A percentile compares a stretch with the other conserved stretches of the same genome.
These are phyloP conservation scores for Pantherophis vulpinus DNA, from an alignment of 2,797 vertebrate genomes.

Conservation along the genomic window DNA sequence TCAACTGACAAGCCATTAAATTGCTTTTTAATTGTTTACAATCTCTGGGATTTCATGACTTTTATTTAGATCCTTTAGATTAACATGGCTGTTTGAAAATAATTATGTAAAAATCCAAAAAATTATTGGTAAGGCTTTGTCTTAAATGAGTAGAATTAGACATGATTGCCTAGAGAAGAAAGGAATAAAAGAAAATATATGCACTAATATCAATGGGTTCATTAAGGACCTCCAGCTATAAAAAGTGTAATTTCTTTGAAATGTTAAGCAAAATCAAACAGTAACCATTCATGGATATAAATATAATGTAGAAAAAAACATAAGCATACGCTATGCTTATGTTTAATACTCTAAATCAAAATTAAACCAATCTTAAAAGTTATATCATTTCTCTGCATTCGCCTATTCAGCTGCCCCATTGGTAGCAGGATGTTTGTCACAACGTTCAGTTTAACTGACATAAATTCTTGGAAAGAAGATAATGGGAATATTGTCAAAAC, in stretches of 20 bases:
- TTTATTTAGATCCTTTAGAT: neutral
- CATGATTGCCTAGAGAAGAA: neutral
- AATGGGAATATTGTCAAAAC: neutral
- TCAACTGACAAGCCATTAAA: neutral
- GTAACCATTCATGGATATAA: neutral
- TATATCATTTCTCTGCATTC: neutral
- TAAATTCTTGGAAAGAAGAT: neutral
- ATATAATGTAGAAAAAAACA: neutral
- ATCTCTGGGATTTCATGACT: neutral
- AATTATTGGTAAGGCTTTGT: neutral
- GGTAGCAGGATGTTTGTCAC: neutral
- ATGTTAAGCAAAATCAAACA: neutral
- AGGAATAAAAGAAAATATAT: neutral
- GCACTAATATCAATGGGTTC: neutral
- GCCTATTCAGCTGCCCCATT: too few species aligned
- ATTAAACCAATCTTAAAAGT: neutral
- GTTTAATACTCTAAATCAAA: neutral
- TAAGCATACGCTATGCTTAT: neutral
- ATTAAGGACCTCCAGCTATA: neutral
- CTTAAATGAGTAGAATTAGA: neutral
- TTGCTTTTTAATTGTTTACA: neutral
- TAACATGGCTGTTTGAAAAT: neutral
- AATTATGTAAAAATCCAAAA: neutral
- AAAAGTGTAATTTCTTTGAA: neutral
- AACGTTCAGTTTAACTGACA: neutral